Evolutionary conservation across 2,888 invertebrate genomes (phyloP).

Genomic region (Clivina fossor): DNA sequence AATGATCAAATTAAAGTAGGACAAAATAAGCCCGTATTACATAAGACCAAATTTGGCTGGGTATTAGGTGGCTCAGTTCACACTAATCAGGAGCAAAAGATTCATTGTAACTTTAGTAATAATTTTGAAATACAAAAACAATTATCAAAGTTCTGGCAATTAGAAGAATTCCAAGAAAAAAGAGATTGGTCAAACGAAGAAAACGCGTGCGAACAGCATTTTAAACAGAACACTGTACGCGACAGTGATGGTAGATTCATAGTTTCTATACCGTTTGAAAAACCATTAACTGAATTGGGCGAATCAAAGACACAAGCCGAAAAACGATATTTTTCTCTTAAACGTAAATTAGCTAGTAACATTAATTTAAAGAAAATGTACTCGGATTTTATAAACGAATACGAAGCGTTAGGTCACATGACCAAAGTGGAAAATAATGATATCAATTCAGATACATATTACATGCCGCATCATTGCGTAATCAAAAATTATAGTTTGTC

Average conservation of each 20-base stretch:
- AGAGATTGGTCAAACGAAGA: not conserved
- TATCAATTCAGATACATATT: not conserved
- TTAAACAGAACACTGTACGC: not conserved
- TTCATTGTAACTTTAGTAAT: not conserved
- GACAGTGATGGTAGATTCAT: not conserved
- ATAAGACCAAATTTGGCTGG: conserved; percentile 6
- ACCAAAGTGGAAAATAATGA: too few species aligned
- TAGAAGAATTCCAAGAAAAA: conserved; percentile 4
- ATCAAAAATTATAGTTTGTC: conserved; percentile 4
- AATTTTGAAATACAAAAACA: not conserved
- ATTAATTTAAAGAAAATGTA: not conserved
- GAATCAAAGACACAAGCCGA: not conserved
- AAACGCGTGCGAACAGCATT: not conserved
- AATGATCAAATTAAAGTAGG: not conserved
- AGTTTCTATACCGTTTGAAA: not conserved
- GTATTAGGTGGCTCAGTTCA: too few species aligned
- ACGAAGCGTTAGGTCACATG: conserved; percentile 7
- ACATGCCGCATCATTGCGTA: conserved; percentile 11
- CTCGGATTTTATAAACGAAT: not conserved
- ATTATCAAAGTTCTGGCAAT: conserved; percentile 1
- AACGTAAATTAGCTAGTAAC: conserved; percentile 1
- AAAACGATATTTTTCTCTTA: not conserved
- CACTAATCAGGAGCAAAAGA: not conserved
- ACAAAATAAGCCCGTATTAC: not conserved
- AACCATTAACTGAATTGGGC: not conserved